Conservation (phyloP, 2,113 vertebrate genomes). For the Ceratotherium simum region DNA sequence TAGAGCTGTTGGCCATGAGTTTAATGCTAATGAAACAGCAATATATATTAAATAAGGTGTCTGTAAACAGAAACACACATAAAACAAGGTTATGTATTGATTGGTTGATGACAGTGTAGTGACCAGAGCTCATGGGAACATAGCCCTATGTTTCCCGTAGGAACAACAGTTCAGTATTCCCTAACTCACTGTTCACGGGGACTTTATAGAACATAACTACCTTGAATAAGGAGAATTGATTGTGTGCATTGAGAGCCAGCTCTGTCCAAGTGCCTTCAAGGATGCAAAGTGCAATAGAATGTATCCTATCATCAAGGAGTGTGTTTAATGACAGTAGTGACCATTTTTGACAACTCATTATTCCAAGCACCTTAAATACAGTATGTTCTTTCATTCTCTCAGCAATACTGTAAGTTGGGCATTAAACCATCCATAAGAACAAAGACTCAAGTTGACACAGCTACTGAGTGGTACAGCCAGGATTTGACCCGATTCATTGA, state of each 20-base stretch:
- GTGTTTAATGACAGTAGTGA: neutral
- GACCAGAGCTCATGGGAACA: neutral
- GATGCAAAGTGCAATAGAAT: neutral
- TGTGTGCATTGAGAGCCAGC: neutral
- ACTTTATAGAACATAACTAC: neutral
- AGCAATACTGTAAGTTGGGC: neutral
- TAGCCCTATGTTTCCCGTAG: neutral
- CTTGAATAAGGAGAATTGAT: neutral
- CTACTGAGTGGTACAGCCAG: neutral
- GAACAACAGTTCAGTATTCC: neutral
- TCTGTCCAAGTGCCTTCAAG: neutral
- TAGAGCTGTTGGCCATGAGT: neutral
- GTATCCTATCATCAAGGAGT: neutral
- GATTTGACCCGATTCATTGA: neutral
- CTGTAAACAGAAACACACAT: neutral
- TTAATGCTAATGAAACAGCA: neutral
- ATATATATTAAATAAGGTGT: neutral
- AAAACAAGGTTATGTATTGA: neutral
- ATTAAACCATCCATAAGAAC: neutral
- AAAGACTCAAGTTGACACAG: neutral
- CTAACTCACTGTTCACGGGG: neutral
- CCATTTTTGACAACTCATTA: neutral
- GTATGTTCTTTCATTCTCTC: neutral
- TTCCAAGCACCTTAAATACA: neutral
- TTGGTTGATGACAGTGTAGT: neutral